Base-by-base conservation (phyloP, 2,797 vertebrate species). In the Artibeus lituratus region DNA sequence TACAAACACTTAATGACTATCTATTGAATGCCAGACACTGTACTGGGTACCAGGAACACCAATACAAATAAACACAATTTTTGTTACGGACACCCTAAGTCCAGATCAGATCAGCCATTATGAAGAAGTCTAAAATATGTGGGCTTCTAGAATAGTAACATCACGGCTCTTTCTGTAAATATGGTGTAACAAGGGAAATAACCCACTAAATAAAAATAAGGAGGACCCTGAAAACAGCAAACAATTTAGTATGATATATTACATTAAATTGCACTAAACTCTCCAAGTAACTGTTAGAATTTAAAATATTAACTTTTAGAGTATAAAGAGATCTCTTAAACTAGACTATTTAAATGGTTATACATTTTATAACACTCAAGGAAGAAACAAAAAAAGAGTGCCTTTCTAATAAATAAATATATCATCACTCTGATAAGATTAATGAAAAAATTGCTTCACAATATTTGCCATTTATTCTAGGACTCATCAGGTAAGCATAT, bases 241-340 rank as follows among this genome's bases (percentile, higher is more conserved):
- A 92, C 57, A 81, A 51, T 85, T 95, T 90, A 88, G 7, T n/a
- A 82, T 70, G 37, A 73, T 87, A 55, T 87, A 69, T 37, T 91
- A 37, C 39, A 51, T 57, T 57, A 24, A 32, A 42, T 22, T 53
- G 53, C 32, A 67, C 42, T 85, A 95, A 94, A 47, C 78, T 85
- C n/a, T 90, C 59, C 67, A 85, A 82, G 10, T 73, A 88, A 72
- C 42, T 87, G 26, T 69, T 18, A 62, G n/a, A 93, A 55, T 87
- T 8, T 26, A 55, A 90, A 62, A 91, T 59, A 55, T 4, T 51
- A 81, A 69, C 22, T 84, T 42, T 42, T 74, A 83, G 39, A 76
- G 12, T 57, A 67, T 53, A 76, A 91, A 65, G 22, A 55, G 10
- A 35, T 91, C 85, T 74, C 49, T 95, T 83, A 94, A 91, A 87